phyloP scores from a whole-genome alignment of 92 coral and sea anemone genomes.

The Virgularia gustaviana region DNA sequence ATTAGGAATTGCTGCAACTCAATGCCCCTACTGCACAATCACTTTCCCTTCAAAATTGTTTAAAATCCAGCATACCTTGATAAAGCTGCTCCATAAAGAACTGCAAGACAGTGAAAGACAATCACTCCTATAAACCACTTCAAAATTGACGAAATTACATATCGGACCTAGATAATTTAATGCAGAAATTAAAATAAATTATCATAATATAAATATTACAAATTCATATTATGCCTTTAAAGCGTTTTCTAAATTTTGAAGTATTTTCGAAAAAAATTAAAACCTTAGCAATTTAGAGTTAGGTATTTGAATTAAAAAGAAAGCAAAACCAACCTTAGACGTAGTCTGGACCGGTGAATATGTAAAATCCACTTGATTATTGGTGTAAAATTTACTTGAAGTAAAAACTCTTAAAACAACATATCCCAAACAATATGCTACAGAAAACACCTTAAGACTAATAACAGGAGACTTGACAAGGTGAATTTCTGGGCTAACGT shows the following conservation, averaged over 20 bases:
- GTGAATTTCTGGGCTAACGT: neutral
- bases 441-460: constrained; percentile 22
- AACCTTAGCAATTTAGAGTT: too few species aligned
- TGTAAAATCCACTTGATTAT: too few species aligned
- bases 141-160: constrained; percentile 7
- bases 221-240: too few species aligned
- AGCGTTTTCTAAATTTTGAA: too few species aligned
- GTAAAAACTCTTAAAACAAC: constrained; percentile 1
- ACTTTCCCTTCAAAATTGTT: neutral
- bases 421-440: constrained; percentile 9
- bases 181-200: neutral
- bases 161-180: too few species aligned
- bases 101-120: constrained; percentile 65
- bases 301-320: too few species aligned
- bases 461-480: constrained; percentile 16
- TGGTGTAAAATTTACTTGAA: too few species aligned
- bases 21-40: too few species aligned
- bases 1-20: neutral
- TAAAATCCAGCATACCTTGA: constrained; percentile 51
- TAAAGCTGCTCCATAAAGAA: constrained; percentile 83
- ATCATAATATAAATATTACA: neutral
- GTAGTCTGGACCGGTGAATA: too few species aligned
- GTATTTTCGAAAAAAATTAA: too few species aligned
- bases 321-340: too few species aligned
- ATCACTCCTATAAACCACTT: constrained; percentile 26